Evolutionary conservation across 2,888 invertebrate genomes (phyloP), one percentile per base, ranked within the genome.

Genomic region (Altica lythri): DNA sequence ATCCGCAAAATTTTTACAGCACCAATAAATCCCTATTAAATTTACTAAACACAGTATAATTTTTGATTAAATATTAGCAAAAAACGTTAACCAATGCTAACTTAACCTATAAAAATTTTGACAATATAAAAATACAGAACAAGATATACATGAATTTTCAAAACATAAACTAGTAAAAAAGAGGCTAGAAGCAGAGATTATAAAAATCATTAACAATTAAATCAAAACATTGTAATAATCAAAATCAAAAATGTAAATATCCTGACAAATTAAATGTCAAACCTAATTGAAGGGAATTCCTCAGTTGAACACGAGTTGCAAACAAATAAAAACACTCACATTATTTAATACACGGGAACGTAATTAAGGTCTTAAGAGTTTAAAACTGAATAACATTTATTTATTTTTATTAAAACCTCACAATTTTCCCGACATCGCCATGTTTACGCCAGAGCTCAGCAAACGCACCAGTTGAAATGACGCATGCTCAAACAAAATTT

Each of bases 391-490:
- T 57, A 57, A 57, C 61, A 63, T 63, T 61, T 54, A 66, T 63
- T 64, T 65, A 61, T 63, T 67, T 66, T 66, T 61, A 62, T 63
- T 58, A 64, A 62, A 64, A 60, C 58, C 44, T 57, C 57, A 59
- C 50, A 53, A 61, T 59, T 58, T 57, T 49, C 49, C 55, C 59
- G 61, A 64, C 50, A 52, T 61, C 68, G 68, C 68, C 68, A 69
- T 69, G 67, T 68, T 68, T 67, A 64, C 65, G 64, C 62, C 57
- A 63, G 50, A 46, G 40, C 35, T 38, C 40, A 50, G 50, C 40
- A 55, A 51, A 51, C 51, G 55, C 55, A 55, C 55, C 55, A 55
- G 55, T 55, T 55, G 55, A 55, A 16, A 42, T 32, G 18, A 18
- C 51, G 47, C 47, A 47, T 40, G 49, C 49, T 18, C 49, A 10